A percentile compares a stretch with the other conserved stretches of the same genome.
These are phyloP conservation scores for Pollenia griseotomentosa DNA, from an alignment of 2,888 invertebrate genomes.

Conservation along the genomic window DNA sequence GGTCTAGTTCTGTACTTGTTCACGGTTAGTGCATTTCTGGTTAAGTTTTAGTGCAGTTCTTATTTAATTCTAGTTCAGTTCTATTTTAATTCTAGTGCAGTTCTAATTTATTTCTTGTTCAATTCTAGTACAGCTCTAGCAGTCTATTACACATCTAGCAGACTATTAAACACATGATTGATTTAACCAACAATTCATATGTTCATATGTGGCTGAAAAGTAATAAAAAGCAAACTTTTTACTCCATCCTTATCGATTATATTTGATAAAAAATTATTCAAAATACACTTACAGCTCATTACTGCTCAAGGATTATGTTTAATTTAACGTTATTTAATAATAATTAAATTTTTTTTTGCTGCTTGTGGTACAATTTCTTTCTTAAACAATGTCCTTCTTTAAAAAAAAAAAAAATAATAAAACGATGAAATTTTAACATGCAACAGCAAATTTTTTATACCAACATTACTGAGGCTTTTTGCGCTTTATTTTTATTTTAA, in stretches of 20 bases:
- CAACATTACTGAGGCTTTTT: conserved; percentile 15
- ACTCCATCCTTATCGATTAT: conserved; percentile 11
- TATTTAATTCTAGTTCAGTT: no score
- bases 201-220: no score
- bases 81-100: no score
- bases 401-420: background rate
- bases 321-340: conserved; percentile 60
- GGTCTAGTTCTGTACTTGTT: no score
- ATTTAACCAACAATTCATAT: no score
- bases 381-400: background rate
- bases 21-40: no score
- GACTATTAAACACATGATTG: no score
- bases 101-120: no score
- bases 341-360: conserved; percentile 24
- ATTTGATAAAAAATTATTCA: conserved; percentile 35
- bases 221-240: conserved; percentile 4
- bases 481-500: conserved; percentile 4
- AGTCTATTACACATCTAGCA: no score
- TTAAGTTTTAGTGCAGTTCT: no score
- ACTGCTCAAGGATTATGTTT: conserved; percentile 37
- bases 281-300: conserved; percentile 21
- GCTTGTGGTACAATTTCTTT: background rate
- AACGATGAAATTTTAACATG: conserved; percentile 46
- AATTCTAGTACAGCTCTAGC: no score
- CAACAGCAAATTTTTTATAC: conserved; percentile 35